phyloP scores from a whole-genome alignment of 2,113 vertebrate species.

The Parotia lawesii region DNA sequence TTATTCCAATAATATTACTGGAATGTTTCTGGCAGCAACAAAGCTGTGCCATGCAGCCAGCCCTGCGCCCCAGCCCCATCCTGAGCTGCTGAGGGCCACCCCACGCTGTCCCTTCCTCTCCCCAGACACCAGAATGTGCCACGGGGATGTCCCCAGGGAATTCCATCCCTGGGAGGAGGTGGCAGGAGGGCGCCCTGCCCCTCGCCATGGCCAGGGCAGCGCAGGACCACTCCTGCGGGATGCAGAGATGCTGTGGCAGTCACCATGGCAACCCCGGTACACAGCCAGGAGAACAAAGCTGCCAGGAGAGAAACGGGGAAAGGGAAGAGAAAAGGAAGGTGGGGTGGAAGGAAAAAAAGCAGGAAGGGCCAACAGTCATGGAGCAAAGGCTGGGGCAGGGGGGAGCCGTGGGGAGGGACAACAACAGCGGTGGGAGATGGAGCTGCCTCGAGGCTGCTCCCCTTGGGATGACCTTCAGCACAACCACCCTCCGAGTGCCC shows the following conservation, averaged over 20 bases:
- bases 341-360: not conserved
- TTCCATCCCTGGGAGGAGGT: not conserved
- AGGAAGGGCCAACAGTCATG: not conserved
- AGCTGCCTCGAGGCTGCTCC: not conserved
- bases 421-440: accelerated
- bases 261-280: constrained; percentile 64
- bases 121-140: not conserved
- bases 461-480: not conserved
- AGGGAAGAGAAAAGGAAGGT: not conserved
- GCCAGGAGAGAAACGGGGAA: not conserved
- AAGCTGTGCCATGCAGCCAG: not conserved
- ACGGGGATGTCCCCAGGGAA: not conserved
- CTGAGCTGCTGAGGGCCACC: not conserved
- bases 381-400: not conserved
- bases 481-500: accelerated
- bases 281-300: constrained; percentile 58
- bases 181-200: not conserved
- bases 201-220: not conserved
- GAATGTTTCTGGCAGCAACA: not conserved
- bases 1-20: not conserved
- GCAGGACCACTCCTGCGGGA: not conserved
- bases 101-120: not conserved
- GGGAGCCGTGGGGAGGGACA: accelerated
- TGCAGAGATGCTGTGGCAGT: constrained; percentile 52
- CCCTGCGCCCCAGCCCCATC: not conserved